Evolutionary conservation across 2,113 vertebrate species (phyloP).

Genomic region (Elanoides forficatus): DNA sequence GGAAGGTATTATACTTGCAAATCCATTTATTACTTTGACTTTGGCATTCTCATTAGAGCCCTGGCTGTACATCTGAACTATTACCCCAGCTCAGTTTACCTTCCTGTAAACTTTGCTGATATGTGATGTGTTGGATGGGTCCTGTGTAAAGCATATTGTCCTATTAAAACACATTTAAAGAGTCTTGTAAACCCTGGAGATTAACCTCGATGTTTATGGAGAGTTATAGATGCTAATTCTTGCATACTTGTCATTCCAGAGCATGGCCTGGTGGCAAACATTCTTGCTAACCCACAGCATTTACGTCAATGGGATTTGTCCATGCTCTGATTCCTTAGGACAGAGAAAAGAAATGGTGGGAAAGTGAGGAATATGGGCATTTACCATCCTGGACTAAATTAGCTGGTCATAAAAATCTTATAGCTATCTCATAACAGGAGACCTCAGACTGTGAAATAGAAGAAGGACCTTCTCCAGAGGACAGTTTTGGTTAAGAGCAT

Average conservation of each 20-base stretch:
- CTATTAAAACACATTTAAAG: conserved; percentile 57
- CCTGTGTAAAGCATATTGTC: conserved; percentile 28
- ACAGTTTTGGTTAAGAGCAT: background rate
- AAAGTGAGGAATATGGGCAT: background rate
- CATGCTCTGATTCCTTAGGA: background rate
- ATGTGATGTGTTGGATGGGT: conserved; percentile 28
- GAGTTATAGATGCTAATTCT: conserved; percentile 62
- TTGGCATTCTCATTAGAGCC: conserved; percentile 27
- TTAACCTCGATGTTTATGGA: conserved; percentile 58
- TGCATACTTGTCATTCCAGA: conserved; percentile 59
- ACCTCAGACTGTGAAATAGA: background rate
- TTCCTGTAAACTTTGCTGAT: conserved; percentile 42
- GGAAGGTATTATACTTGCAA: conserved; percentile 30
- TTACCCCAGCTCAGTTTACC: conserved; percentile 18
- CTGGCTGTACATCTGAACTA: conserved; percentile 3
- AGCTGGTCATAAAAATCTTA: background rate
- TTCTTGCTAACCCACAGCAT: background rate
- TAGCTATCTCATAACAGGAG: background rate
- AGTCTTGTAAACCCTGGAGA: conserved; percentile 63
- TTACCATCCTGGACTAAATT: background rate
- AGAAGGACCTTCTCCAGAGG: background rate
- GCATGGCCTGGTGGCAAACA: conserved; percentile 29
- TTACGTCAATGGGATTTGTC: conserved; percentile 47
- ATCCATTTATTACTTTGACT: conserved; percentile 37
- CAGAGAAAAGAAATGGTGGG: conserved; percentile 2